Conservation (phyloP, 2,888 invertebrate genomes). For the Melanophora roralis region DNA sequence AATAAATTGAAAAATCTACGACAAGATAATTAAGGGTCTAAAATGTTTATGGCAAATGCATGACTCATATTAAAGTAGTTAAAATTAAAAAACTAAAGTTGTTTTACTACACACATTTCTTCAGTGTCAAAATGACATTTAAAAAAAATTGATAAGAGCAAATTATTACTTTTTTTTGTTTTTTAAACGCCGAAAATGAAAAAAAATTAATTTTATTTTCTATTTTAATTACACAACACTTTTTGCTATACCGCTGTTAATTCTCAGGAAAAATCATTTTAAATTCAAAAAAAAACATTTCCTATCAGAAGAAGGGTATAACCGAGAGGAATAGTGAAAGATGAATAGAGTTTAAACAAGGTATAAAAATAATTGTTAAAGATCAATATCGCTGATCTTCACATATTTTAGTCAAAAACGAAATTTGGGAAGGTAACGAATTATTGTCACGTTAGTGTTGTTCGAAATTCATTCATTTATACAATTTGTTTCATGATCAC, state of each 20-base stretch:
- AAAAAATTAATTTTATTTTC: background rate
- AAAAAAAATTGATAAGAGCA: constrained; percentile 20
- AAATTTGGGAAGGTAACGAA: constrained; percentile 43
- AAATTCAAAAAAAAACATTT: constrained; percentile 25
- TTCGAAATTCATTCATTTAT: constrained; percentile 39
- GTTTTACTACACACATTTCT: constrained; percentile 4
- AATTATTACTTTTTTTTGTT: background rate
- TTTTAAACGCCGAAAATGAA: constrained; percentile 36
- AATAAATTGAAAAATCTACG: constrained; percentile 57
- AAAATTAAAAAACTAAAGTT: background rate
- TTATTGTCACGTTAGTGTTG: constrained; percentile 60
- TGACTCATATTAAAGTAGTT: constrained; percentile 27
- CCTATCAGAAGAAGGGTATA: background rate
- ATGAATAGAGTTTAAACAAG: background rate
- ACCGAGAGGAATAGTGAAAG: background rate
- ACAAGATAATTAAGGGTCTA: constrained; percentile 60
- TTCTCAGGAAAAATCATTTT: constrained; percentile 53
- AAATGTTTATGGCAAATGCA: constrained; percentile 23
- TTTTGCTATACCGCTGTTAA: constrained; percentile 58
- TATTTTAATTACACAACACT: constrained; percentile 52
- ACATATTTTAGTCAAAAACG: constrained; percentile 10
- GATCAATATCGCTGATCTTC: constrained; percentile 47
- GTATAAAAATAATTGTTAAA: constrained; percentile 6
- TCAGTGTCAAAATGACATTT: constrained; percentile 49
- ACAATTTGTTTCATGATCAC: constrained; percentile 37